Conservation (phyloP, 2,113 vertebrate genomes). For the Polypterus senegalus region DNA sequence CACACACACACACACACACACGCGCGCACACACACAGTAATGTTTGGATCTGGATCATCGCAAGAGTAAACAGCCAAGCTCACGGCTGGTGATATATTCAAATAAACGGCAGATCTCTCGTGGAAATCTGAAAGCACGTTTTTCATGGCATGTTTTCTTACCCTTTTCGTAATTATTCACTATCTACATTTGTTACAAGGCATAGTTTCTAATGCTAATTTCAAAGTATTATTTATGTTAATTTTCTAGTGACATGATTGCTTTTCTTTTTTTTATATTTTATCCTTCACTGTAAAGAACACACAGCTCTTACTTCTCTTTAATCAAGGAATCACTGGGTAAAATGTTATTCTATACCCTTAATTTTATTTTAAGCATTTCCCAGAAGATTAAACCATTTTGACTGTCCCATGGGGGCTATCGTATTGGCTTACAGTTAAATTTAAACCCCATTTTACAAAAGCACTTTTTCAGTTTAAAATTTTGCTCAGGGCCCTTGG, state of each 20-base stretch:
- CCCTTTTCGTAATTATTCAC: too few species aligned
- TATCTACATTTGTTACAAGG: too few species aligned
- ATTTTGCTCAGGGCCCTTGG: conserved; percentile 41
- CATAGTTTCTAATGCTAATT: too few species aligned
- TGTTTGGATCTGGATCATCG: neutral
- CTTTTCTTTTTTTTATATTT: conserved; percentile 8
- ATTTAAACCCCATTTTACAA: conserved; percentile 32
- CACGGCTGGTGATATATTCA: too few species aligned
- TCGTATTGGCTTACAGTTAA: conserved; percentile 28
- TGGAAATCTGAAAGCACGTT: too few species aligned
- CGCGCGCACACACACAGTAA: conserved; percentile 32
- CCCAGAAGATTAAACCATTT: conserved; percentile 27
- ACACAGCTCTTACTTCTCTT: conserved; percentile 8
- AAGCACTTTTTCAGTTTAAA: conserved; percentile 31
- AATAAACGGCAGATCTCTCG: too few species aligned
- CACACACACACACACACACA: too few species aligned
- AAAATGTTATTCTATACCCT: conserved; percentile 25
- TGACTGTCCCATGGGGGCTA: conserved; percentile 22
- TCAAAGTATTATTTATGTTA: too few species aligned
- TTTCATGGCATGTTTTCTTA: too few species aligned
- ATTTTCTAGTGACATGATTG: conserved; percentile 5
- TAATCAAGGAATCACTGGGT: conserved; percentile 21
- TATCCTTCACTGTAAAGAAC: conserved; percentile 7
- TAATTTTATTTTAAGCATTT: conserved; percentile 34
- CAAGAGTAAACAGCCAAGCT: too few species aligned